These are phyloP conservation scores for Oreochromis mossambicus DNA, from an alignment of 2,797 vertebrate genomes.

Conservation along the genomic window DNA sequence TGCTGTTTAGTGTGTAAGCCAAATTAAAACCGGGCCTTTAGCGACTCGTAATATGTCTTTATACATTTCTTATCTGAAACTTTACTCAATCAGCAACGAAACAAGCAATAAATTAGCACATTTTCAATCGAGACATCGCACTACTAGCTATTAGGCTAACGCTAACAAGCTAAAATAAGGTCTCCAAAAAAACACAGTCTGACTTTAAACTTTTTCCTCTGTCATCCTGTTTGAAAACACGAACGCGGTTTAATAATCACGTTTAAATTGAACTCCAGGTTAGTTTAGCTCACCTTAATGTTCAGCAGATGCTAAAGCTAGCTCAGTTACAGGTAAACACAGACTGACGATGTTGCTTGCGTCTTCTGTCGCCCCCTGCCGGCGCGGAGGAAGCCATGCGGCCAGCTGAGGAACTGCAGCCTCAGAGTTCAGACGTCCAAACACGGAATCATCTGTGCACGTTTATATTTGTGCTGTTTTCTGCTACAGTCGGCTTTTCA, in stretches of 20 bases:
- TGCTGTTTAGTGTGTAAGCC: background rate
- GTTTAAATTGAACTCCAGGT: background rate
- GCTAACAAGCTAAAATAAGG: background rate
- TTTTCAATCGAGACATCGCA: background rate
- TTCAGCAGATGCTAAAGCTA: background rate
- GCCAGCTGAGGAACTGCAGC: background rate
- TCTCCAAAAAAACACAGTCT: accelerated
- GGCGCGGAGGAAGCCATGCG: background rate
- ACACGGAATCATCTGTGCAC: background rate
- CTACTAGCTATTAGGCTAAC: background rate
- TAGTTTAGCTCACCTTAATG: background rate
- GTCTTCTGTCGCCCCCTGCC: constrained; percentile 3
- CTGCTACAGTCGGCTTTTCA: background rate
- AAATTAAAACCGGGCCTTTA: background rate
- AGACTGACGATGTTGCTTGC: accelerated
- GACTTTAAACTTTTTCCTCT: accelerated
- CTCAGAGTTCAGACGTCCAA: background rate
- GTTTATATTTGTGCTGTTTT: background rate
- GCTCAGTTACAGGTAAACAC: background rate
- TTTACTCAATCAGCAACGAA: background rate
- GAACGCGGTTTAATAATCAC: accelerated
- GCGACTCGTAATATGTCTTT: background rate
- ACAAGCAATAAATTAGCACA: background rate
- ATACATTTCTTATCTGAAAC: background rate
- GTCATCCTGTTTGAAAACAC: background rate